Evolutionary conservation across 1,140 invertebrate species (phyloP).

Genomic region (Macrobrachium nipponense): DNA sequence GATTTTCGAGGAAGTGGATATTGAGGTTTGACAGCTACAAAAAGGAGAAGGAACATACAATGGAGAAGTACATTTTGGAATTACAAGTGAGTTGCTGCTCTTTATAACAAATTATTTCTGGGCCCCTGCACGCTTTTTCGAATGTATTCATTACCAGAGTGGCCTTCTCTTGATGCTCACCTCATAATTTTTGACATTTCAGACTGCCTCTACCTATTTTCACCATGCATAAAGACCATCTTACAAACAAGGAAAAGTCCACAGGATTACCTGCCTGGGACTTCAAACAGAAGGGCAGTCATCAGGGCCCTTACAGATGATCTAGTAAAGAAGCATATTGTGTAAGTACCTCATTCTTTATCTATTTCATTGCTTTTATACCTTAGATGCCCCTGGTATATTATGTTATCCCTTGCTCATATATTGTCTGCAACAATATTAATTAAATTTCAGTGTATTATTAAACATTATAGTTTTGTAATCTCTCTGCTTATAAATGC

Average conservation of each 20-base stretch:
- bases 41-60: no score
- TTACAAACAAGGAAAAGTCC: no score
- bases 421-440: neutral
- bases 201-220: neutral
- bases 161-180: constrained; percentile 3
- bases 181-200: constrained; percentile 9
- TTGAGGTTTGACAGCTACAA: no score
- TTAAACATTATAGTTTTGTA: neutral
- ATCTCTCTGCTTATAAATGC: no score
- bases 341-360: neutral
- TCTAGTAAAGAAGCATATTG: neutral
- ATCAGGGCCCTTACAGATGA: neutral
- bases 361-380: neutral
- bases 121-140: neutral
- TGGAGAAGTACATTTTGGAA: no score
- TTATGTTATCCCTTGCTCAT: neutral
- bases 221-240: no score
- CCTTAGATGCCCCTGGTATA: neutral
- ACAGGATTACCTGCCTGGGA: neutral
- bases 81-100: neutral
- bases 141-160: no score
- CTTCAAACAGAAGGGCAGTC: neutral
- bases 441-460: neutral
- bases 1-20: no score
- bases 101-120: neutral